Base-by-base conservation (phyloP, 1,140 invertebrate species). In the Odontomachus brunneus region DNA sequence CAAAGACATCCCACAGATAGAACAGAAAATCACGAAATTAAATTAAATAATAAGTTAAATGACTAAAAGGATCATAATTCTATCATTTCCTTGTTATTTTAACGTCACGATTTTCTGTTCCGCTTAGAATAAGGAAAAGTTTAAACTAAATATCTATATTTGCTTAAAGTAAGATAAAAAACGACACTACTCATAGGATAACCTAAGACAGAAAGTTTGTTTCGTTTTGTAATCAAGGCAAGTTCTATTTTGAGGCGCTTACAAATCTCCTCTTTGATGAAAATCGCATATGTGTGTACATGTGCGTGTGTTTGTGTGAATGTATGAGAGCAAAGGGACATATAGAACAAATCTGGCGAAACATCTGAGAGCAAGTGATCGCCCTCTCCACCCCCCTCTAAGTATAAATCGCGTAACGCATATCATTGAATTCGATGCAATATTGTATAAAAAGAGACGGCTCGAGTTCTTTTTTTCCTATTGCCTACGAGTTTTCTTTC, bases 381-480 rank as follows among this genome's bases (percentile, higher is more conserved):
- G 24, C 0, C n/a, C 38, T 11, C 38, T 0, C 3, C 38, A 1
- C 0, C 38, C 29, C 38, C 33, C n/a, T 62, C 24, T 82, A 82
- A 72, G 38, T 69, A 3, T 73, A 73, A n/a, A 51, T 74, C 57
- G 22, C 67, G n/a, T 74, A 62, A 38, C 24, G 53, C 33, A 24
- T 38, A 14, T 57, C 74, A 51, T 19, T 49, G 26, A n/a, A 62
- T 74, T 74, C 69, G 78, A 82, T 82, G 44, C 69, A 33, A 57
- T 15, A 38, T 81, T 15, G 53, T 78, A 81, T 72, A 81, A 82
- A 82, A 82, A 82, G 44, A 44, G 78, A 82, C 78, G 69, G 74
- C 62, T 82, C 55, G 69, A 49, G 57, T 74, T 5, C 51, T 33
- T 5, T 33, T 33, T 33, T 5, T 60, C 59, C n/a, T 26, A 44